Conservation (phyloP, 2,888 invertebrate species). For the Blastobasis lacticolella region DNA sequence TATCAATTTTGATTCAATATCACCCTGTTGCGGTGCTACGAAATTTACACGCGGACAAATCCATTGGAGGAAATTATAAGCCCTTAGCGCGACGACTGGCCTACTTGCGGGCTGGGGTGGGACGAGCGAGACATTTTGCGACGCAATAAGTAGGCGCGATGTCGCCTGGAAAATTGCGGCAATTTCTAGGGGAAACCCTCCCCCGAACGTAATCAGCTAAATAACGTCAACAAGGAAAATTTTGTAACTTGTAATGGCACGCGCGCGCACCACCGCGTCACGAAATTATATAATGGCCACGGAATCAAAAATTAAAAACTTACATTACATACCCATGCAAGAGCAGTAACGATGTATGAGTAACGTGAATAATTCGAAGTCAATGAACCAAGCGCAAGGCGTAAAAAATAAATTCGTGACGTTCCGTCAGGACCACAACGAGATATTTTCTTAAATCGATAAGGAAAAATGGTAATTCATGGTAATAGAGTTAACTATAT, state of each 20-base stretch:
- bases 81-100: slow-evolving; percentile 35
- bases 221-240: slow-evolving; percentile 40
- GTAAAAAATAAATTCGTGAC: slow-evolving; percentile 9
- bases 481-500: slow-evolving; percentile 12
- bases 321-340: too few relatives aligned
- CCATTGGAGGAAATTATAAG: slow-evolving; percentile 19
- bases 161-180: slow-evolving; percentile 62
- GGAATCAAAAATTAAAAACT: too few relatives aligned
- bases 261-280: slow-evolving; percentile 4
- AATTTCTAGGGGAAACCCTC: slow-evolving; percentile 45
- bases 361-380: background rate
- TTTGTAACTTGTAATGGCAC: slow-evolving; percentile 14
- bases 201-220: slow-evolving; percentile 40
- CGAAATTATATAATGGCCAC: slow-evolving; percentile 5
- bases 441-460: slow-evolving; percentile 6
- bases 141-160: slow-evolving; percentile 57
- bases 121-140: slow-evolving; percentile 47
- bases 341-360: too few relatives aligned
- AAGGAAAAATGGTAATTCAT: slow-evolving; percentile 23
- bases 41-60: slow-evolving; percentile 51
- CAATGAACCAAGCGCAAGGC: background rate
- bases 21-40: slow-evolving; percentile 26
- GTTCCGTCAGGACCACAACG: slow-evolving; percentile 1
- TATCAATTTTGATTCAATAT: slow-evolving; percentile 11
- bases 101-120: slow-evolving; percentile 42